Evolutionary conservation across 2,113 vertebrate species (phyloP).

Genomic region (Campylorhamphus procurvoides): DNA sequence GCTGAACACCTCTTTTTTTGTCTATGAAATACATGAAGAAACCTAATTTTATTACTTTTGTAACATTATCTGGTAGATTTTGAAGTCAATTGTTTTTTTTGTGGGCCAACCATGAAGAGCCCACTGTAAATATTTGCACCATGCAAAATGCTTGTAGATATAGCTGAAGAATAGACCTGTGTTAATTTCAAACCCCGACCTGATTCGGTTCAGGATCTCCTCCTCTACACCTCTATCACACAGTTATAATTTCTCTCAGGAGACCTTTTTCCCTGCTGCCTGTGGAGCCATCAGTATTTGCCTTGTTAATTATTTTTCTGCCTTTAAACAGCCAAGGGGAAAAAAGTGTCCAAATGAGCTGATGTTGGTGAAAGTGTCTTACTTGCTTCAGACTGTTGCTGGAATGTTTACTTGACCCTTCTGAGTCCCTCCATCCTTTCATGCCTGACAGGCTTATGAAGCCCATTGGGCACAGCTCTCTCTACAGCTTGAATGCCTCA

Average conservation of each 20-base stretch:
- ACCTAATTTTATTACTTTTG: neutral
- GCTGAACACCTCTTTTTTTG: neutral
- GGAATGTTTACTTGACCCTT: neutral
- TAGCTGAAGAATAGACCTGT: neutral
- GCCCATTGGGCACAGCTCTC: neutral
- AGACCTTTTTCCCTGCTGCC: neutral
- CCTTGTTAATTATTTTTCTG: neutral
- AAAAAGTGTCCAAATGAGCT: neutral
- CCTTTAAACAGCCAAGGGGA: neutral
- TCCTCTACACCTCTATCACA: neutral
- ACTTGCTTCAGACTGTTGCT: neutral
- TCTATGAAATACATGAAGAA: neutral
- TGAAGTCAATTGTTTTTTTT: neutral
- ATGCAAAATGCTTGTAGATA: neutral
- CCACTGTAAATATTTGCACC: neutral
- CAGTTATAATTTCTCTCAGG: neutral
- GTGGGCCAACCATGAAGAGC: rapidly evolving
- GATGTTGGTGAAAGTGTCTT: neutral
- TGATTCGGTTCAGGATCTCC: neutral
- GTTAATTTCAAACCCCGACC: neutral
- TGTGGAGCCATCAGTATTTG: neutral
- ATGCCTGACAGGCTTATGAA: neutral
- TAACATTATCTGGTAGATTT: neutral
- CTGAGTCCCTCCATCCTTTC: neutral
- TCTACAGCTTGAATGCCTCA: neutral